Evolutionary conservation across 1,140 invertebrate genomes (phyloP).

Genomic region (Oedothorax gibbosus): DNA sequence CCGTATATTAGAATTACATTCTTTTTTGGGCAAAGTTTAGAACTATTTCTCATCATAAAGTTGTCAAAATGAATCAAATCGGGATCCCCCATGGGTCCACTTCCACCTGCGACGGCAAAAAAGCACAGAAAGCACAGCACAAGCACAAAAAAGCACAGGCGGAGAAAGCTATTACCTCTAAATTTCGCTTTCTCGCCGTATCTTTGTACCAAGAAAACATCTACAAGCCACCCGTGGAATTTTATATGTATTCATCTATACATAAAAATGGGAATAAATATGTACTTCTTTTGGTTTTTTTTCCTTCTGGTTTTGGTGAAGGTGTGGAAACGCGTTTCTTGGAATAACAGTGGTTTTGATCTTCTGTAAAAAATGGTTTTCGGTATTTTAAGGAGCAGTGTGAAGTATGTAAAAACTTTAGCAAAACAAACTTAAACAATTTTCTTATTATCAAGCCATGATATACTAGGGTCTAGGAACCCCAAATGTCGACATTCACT

Average conservation of each 20-base stretch:
- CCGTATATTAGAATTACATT: constrained; percentile 45
- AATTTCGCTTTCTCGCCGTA: not conserved
- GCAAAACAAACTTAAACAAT: too few species aligned
- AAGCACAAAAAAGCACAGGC: constrained; percentile 8
- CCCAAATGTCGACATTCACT: too few species aligned
- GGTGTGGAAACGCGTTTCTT: not conserved
- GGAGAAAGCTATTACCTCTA: not conserved
- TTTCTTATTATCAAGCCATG: too few species aligned
- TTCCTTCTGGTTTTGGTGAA: not conserved
- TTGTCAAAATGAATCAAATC: constrained; percentile 42
- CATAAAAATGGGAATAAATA: constrained; percentile 14
- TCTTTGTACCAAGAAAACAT: not conserved
- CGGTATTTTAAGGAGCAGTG: too few species aligned
- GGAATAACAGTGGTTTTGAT: too few species aligned
- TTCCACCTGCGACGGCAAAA: not conserved
- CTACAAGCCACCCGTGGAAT: not conserved
- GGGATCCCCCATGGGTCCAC: constrained; percentile 10
- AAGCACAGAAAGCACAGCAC: not conserved
- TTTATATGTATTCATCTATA: not conserved
- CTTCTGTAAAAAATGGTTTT: too few species aligned
- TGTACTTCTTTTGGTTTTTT: constrained; percentile 13
- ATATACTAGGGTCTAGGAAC: too few species aligned
- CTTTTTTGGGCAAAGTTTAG: constrained; percentile 43
- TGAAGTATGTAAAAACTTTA: too few species aligned
- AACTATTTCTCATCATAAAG: constrained; percentile 50